These are phyloP conservation scores for Trichechus manatus DNA, from an alignment of 2,113 vertebrate genomes.

Conservation along the genomic window DNA sequence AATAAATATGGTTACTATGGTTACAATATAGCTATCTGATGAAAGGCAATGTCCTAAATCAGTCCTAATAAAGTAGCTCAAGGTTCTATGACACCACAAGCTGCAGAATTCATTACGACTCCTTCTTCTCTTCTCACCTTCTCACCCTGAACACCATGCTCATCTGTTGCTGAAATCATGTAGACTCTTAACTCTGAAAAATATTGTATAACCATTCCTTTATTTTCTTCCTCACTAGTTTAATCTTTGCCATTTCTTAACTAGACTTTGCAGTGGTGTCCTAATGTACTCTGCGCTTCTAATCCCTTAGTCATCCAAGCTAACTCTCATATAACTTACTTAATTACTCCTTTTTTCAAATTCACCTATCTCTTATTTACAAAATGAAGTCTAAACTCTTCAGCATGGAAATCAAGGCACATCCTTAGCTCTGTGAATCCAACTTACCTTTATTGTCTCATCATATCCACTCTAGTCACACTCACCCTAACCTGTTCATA, in stretches of 20 bases:
- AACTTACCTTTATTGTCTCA: background rate
- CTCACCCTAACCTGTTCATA: background rate
- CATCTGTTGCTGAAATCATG: background rate
- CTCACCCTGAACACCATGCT: background rate
- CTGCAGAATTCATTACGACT: background rate
- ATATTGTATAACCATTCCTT: background rate
- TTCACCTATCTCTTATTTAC: background rate
- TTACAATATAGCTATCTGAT: slow-evolving; percentile 55
- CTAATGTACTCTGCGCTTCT: background rate
- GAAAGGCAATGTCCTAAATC: slow-evolving; percentile 9
- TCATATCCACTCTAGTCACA: background rate
- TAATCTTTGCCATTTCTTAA: slow-evolving; percentile 5
- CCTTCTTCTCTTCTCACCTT: background rate
- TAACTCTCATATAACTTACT: background rate
- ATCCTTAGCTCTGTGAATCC: background rate
- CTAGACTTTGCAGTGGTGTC: background rate
- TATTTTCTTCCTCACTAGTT: background rate
- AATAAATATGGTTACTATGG: slow-evolving; percentile 60
- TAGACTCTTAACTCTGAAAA: background rate
- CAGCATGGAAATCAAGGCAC: background rate
- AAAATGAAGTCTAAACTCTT: background rate
- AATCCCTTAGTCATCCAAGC: background rate
- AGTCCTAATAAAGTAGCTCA: slow-evolving; percentile 27
- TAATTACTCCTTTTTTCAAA: background rate
- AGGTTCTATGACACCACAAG: background rate